Evolutionary conservation across 2,113 vertebrate genomes (phyloP), one percentile per base, ranked within the genome.

Genomic region (Cephalophus harveyi): DNA sequence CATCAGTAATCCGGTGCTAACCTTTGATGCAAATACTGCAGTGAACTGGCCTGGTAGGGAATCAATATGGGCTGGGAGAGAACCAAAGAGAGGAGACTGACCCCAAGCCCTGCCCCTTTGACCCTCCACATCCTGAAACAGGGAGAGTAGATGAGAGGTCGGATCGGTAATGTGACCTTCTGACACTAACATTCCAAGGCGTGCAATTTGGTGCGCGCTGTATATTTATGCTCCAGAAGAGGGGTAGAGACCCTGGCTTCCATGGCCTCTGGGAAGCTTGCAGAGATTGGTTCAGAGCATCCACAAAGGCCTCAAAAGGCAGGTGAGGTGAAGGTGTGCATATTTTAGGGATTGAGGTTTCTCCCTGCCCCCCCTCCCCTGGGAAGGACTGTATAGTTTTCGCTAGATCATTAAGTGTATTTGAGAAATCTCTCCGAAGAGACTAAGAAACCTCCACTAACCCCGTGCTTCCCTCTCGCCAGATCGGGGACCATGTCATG

Each of bases 401-500:
- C 10, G 43, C 62, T 25, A 78, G 48, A 79, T 81, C 54, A 4
- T 89, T 60, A 86, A 21, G 57, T 43, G 7, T 67, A 78, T 40
- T 74, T 52, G 48, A 95, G 71, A 92, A 92, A 71, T 7, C 12
- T 23, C 30, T 43, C n/a, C 14, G 5, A 52, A 78, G 85, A 91
- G 36, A 60, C 23, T 25, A 59, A 10, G 40, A 89, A 95, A 55
- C 11, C 10, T 84, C 52, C 16, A 59, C 67, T 96, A 50, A 97
- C 15, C 14, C 25, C 36, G 2, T 91, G 25, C 54, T 91, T 91
- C 21, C 88, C 90, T 4, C 71, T 97, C 2, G 7, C 79, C 98
- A 99, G 99, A 99, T 99, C 60, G 99, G 99, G 15, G 99, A 99
- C 98, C 99, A 99, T 98, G 99, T 99, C 40, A 99, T 99, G 99